Conservation (phyloP, 2,113 vertebrate genomes). For the Rhizomys pruinosus region DNA sequence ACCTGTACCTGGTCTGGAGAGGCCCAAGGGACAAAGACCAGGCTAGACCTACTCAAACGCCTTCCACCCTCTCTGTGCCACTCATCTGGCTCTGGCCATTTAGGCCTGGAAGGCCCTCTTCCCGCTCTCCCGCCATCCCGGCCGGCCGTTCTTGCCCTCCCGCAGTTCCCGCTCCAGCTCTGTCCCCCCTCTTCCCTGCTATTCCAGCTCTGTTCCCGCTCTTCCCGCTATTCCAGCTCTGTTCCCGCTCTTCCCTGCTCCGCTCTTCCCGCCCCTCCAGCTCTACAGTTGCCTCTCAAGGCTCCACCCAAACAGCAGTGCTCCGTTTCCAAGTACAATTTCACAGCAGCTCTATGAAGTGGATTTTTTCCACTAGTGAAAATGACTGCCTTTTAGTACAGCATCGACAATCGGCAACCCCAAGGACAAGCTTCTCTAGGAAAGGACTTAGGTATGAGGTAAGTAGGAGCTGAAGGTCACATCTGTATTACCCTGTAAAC, state of each 20-base stretch:
- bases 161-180: no score
- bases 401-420: background rate
- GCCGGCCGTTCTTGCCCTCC: no score
- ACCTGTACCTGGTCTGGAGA: conserved; percentile 86
- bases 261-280: background rate
- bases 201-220: no score
- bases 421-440: background rate
- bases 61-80: background rate
- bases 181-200: no score
- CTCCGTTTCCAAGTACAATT: background rate
- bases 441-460: background rate
- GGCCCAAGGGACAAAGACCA: background rate
- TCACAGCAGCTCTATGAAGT: background rate
- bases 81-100: background rate
- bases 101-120: background rate
- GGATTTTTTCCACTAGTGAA: background rate
- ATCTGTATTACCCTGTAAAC: background rate
- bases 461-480: background rate
- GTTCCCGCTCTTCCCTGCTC: no score
- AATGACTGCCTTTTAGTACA: conserved; percentile 14
- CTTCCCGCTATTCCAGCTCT: no score
- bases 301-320: conserved; percentile 22
- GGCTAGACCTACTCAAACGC: background rate
- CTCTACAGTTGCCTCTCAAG: background rate
- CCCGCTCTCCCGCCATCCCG: no score